Conservation (phyloP, 2,888 invertebrate species). For the Aromia moschata region DNA sequence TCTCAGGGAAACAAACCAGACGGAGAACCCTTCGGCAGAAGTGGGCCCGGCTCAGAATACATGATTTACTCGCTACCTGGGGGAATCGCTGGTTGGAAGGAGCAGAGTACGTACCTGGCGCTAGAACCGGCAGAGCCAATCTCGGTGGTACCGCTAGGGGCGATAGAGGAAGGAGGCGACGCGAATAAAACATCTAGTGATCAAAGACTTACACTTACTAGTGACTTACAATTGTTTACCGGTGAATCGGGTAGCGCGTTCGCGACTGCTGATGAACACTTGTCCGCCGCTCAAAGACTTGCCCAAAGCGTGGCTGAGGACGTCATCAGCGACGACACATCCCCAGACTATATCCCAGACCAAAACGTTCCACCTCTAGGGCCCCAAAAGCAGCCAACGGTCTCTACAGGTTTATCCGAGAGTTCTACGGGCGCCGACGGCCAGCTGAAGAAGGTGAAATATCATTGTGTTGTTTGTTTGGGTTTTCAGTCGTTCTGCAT, state of each 20-base stretch:
- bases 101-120: constrained; percentile 80
- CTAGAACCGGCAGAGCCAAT: constrained; percentile 64
- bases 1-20: constrained; percentile 48
- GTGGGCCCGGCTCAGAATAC: constrained; percentile 52
- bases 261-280: constrained; percentile 38
- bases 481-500: constrained; percentile 54
- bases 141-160: background rate
- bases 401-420: constrained; percentile 57
- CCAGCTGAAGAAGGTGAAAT: constrained; percentile 61
- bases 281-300: constrained; percentile 45
- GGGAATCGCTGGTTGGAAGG: constrained; percentile 83
- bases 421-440: constrained; percentile 60
- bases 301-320: constrained; percentile 51
- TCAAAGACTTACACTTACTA: no score
- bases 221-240: background rate
- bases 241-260: constrained; percentile 10
- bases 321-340: constrained; percentile 43
- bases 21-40: constrained; percentile 29
- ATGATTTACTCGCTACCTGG: constrained; percentile 73
- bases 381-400: constrained; percentile 53
- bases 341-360: constrained; percentile 34
- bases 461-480: constrained; percentile 58
- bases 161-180: background rate
- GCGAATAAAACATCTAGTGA: background rate
- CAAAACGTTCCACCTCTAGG: constrained; percentile 48